Base-by-base conservation (phyloP, 2,797 vertebrate species). In the Sebastiscus tertius region DNA sequence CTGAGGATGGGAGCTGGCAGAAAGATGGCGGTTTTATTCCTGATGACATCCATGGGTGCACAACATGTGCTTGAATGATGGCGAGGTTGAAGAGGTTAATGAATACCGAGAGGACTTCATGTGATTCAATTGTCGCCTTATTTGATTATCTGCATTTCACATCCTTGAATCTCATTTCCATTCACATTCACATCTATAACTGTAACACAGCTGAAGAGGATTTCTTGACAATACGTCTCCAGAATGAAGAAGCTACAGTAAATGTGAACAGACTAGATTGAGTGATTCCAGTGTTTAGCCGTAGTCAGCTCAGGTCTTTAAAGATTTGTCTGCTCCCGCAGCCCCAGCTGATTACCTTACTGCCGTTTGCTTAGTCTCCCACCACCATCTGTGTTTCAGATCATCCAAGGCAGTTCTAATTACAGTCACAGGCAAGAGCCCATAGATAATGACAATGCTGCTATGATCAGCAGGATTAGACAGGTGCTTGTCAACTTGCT, bases 391-490 rank as follows among this genome's bases (percentile, higher is more conserved):
- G 95, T 92, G 94, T 93, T 89, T 90, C 88, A 93, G 90, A 95
- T 94, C 92, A 89, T 81, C 89, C 81, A 81, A 80, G 83, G 77
- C 90, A 84, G 80, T 79, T 87, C 91, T 95, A 94, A 95, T 95
- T 94, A 93, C 89, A 87, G 88, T 92, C 88, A 86, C 85, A 89
- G 90, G 81, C 92, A 89, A 84, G 85, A 88, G 72, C 83, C 86
- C 81, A 84, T 88, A 91, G 91, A 94, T 94, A 95, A 95, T 91
- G 82, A 90, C 88, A 89, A 89, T 85, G 93, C 89, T 90, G 92
- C 93, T 92, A 92, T 92, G 90, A 93, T 95, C 93, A 95, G 92
- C 94, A 93, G 90, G 93, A 96, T 95, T 96, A 95, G 92, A 92
- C 90, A 90, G 85, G 90, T 93, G 90, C 92, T 93, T 84, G 92